Evolutionary conservation across 2,888 invertebrate genomes (phyloP).

Genomic region (Liodrosophila aerea): DNA sequence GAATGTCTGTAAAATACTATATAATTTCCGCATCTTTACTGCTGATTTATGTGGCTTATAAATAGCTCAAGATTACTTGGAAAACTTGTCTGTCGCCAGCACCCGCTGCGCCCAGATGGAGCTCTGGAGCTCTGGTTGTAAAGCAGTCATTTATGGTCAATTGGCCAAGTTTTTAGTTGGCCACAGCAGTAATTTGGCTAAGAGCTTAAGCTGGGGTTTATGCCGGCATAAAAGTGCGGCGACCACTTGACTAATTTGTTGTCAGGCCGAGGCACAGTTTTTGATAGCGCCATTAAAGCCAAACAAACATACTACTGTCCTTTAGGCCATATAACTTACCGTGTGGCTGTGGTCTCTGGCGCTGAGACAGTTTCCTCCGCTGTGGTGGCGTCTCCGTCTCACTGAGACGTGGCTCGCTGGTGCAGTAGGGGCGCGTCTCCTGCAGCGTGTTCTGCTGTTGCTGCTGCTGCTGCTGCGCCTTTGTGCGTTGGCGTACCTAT

Average conservation of each 20-base stretch:
- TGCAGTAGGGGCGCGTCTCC: slow-evolving; percentile 84
- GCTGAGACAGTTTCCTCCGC: slow-evolving; percentile 81
- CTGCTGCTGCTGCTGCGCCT: slow-evolving; percentile 79
- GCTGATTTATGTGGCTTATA: background rate
- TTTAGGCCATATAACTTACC: slow-evolving; percentile 58
- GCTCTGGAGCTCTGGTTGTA: slow-evolving; percentile 1
- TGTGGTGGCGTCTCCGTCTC: slow-evolving; percentile 86
- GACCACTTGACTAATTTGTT: slow-evolving; percentile 67
- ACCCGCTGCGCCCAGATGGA: slow-evolving; percentile 9
- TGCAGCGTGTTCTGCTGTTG: slow-evolving; percentile 80
- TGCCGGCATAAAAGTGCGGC: slow-evolving; percentile 47
- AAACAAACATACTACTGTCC: no score
- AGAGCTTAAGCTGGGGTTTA: slow-evolving; percentile 52
- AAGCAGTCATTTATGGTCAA: slow-evolving; percentile 40
- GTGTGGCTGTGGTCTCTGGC: slow-evolving; percentile 80
- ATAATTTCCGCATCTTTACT: background rate
- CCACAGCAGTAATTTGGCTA: slow-evolving; percentile 57
- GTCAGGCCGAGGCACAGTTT: slow-evolving; percentile 28
- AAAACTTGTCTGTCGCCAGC: slow-evolving; percentile 19
- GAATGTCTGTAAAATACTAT: no score
- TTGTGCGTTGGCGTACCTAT: slow-evolving; percentile 81
- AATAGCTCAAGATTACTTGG: slow-evolving; percentile 7
- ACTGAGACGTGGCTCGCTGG: slow-evolving; percentile 86
- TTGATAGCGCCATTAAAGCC: slow-evolving; percentile 56
- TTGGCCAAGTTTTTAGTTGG: slow-evolving; percentile 31